These are phyloP conservation scores for Eremobia ochroleuca DNA, from an alignment of 2,888 invertebrate species.

Conservation along the genomic window DNA sequence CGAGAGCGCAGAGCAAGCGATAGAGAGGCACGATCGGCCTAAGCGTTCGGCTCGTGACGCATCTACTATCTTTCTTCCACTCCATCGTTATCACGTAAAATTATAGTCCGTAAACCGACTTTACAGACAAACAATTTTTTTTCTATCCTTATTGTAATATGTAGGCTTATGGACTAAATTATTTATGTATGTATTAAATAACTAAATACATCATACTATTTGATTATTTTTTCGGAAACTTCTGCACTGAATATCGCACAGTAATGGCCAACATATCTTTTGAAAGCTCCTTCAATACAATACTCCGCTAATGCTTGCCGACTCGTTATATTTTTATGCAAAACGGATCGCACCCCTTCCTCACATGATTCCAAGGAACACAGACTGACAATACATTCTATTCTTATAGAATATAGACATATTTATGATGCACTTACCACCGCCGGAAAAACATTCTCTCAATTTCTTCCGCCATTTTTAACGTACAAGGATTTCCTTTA, in stretches of 20 bases:
- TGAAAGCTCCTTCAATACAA: not conserved
- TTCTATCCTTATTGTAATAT: not conserved
- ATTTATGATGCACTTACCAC: slow-evolving; percentile 66
- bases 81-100: too few relatives aligned
- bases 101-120: too few relatives aligned
- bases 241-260: not conserved
- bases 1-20: too few relatives aligned
- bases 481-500: slow-evolving; percentile 65
- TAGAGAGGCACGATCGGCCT: too few relatives aligned
- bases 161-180: not conserved
- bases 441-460: slow-evolving; percentile 58
- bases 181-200: not conserved
- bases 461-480: slow-evolving; percentile 63
- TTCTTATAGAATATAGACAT: slow-evolving; percentile 56
- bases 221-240: not conserved
- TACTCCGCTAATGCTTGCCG: not conserved
- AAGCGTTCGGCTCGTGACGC: too few relatives aligned
- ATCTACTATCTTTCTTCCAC: too few relatives aligned
- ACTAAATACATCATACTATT: not conserved
- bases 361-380: slow-evolving; percentile 48
- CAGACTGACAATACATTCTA: slow-evolving; percentile 55
- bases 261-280: not conserved
- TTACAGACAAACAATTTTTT: too few relatives aligned
- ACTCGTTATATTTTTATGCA: slow-evolving; percentile 51
- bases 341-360: slow-evolving; percentile 45